Evolutionary conservation across 2,888 invertebrate species (phyloP).

Genomic region (Odontomyia ornata): DNA sequence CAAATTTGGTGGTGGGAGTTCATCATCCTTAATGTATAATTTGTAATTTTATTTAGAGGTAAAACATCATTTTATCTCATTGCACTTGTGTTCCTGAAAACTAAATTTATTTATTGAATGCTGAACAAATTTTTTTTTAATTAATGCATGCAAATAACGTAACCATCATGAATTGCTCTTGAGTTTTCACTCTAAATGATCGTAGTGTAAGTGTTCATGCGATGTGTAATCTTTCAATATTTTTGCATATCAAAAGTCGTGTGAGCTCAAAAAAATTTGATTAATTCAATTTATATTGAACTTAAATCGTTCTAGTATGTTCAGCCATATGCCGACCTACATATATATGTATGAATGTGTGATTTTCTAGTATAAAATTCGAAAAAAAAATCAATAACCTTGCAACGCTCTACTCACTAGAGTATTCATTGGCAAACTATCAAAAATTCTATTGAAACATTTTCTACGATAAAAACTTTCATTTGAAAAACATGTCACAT

Average conservation of each 20-base stretch:
- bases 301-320: not conserved
- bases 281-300: not conserved
- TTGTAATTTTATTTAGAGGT: too few relatives aligned
- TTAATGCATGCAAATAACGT: too few relatives aligned
- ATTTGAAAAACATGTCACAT: constrained; percentile 44
- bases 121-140: too few relatives aligned
- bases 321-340: not conserved
- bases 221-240: not conserved
- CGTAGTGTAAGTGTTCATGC: constrained; percentile 10
- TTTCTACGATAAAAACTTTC: constrained; percentile 12
- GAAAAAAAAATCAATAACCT: constrained; percentile 17
- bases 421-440: not conserved
- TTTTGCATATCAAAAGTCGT: constrained; percentile 5
- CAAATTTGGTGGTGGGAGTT: too few relatives aligned
- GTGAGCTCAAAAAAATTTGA: constrained; percentile 16
- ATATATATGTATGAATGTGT: not conserved
- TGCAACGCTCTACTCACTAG: constrained; percentile 15
- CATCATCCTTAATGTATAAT: too few relatives aligned
- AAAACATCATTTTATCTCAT: too few relatives aligned
- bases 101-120: not conserved
- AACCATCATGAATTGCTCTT: not conserved
- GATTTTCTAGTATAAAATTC: not conserved
- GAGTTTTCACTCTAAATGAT: not conserved
- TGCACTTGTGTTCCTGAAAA: too few relatives aligned
- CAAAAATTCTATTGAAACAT: constrained; percentile 11